Base-by-base conservation (phyloP, 2,797 vertebrate genomes). In the Epinephelus coioides region DNA sequence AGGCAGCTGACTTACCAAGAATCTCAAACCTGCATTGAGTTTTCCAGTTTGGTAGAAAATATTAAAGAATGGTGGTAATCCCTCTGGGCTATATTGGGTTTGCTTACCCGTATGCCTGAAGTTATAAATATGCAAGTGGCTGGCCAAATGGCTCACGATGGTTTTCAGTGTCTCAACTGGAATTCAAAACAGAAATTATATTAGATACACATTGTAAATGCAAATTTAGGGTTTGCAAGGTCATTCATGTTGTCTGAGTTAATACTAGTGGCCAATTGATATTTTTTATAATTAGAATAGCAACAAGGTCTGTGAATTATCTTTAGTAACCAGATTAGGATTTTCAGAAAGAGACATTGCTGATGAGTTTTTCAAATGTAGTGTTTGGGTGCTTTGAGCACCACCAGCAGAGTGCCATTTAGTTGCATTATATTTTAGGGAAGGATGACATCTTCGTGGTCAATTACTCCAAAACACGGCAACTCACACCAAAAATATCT, bases 101-200 rank as follows among this genome's bases (percentile, higher is more conserved):
- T 76, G 43, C 57, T 23, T 10, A 62, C 21, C 7, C 44, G 19
- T 63, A 9, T 25, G 19, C 23, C 11, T 18, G 19, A 59, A 47
- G 55, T 54, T 34, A 47, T 57, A n/a, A 72, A 69, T 78, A 67
- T 76, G 46, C 38, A 66, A 40, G 11, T 69, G 10, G 13, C 34
- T 51, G 2, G 54, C 14, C 9, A 30, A 70, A 49, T 49, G 23
- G 2, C 13, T 40, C 17, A 4, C 19, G 3, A n/a, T 62, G n/a
- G 15, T 71, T 73, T 69, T 60, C 21, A 49, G 25, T 44, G 17
- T 69, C 23, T 18, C 34, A 47, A 15, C 25, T 49, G 46, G 21
- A 21, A 38, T 50, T 69, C 10, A 59, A 70, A 78, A 34, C 34
- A 38, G 38, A 46, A 53, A 46, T 40, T 8, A 44, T 46, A 65